Percentiles rank a stretch among this genome's conserved stretches.
These are phyloP conservation scores for Phocoena sinus DNA, from an alignment of 2,113 vertebrate genomes.

Conservation along the genomic window DNA sequence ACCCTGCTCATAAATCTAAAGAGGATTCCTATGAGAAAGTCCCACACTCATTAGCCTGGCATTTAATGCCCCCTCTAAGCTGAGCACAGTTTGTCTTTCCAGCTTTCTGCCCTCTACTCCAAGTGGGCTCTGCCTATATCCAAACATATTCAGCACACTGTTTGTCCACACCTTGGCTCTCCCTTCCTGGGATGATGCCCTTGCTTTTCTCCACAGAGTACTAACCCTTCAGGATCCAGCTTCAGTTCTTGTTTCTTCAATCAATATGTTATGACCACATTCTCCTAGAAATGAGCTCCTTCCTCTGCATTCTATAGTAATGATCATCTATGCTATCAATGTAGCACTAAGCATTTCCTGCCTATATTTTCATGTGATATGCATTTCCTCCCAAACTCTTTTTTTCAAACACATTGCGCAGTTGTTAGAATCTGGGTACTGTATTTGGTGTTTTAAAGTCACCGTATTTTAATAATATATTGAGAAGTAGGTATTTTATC, in stretches of 20 bases:
- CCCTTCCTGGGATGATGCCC: not conserved
- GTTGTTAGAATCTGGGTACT: not conserved
- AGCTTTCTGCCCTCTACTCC: not conserved
- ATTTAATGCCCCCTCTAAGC: conserved; percentile 27
- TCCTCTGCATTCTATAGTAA: not conserved
- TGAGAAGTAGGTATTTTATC: conserved; percentile 11
- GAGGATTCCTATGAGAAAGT: conserved; percentile 44
- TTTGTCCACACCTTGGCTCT: not conserved
- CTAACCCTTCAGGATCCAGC: not conserved
- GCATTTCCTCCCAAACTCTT: not conserved
- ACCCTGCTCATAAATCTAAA: conserved; percentile 24
- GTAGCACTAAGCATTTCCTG: conserved; percentile 24
- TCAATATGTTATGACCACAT: conserved; percentile 3
- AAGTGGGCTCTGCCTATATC: not conserved
- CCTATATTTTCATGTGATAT: conserved; percentile 8
- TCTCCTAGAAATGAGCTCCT: not conserved
- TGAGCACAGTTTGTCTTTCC: conserved; percentile 11
- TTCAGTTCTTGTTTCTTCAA: not conserved
- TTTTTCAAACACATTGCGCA: not conserved
- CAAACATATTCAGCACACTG: not conserved
- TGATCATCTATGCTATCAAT: not conserved
- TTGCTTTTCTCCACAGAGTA: not conserved
- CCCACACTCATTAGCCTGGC: conserved; percentile 18
- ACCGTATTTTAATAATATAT: not conserved
- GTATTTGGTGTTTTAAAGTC: not conserved